These are phyloP conservation scores for Scyliorhinus canicula DNA, from an alignment of 2,797 vertebrate species.

Conservation along the genomic window DNA sequence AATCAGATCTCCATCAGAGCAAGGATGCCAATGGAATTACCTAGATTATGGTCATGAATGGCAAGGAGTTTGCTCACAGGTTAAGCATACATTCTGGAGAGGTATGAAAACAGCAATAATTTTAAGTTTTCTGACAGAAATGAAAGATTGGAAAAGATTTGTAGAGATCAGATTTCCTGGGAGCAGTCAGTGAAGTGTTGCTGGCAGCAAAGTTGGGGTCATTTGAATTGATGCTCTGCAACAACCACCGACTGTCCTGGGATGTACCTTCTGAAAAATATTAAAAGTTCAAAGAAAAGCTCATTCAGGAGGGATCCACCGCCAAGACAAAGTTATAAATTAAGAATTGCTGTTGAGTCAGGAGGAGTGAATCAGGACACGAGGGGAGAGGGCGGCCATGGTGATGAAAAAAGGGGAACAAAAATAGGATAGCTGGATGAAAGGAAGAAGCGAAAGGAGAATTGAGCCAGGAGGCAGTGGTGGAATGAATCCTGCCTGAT, in stretches of 20 bases:
- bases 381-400: not conserved
- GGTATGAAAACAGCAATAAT: not conserved
- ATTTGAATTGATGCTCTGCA: not conserved
- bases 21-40: not conserved
- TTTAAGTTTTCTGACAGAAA: not conserved
- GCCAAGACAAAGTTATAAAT: not conserved
- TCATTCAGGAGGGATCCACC: not conserved
- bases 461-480: not conserved
- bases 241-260: not conserved
- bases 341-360: not conserved
- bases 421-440: not conserved
- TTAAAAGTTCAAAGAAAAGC: not conserved
- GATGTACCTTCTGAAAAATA: not conserved
- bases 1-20: not conserved
- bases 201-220: not conserved
- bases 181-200: not conserved
- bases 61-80: not conserved
- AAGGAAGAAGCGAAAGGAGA: not conserved
- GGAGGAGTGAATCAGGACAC: not conserved
- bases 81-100: not conserved
- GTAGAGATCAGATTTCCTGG: not conserved
- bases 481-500: not conserved
- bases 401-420: not conserved
- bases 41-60: not conserved
- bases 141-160: not conserved